Percentiles rank a stretch among this genome's conserved stretches.
Conservation (phyloP, 1,140 invertebrate genomes). For the Anthonomus grandis region DNA sequence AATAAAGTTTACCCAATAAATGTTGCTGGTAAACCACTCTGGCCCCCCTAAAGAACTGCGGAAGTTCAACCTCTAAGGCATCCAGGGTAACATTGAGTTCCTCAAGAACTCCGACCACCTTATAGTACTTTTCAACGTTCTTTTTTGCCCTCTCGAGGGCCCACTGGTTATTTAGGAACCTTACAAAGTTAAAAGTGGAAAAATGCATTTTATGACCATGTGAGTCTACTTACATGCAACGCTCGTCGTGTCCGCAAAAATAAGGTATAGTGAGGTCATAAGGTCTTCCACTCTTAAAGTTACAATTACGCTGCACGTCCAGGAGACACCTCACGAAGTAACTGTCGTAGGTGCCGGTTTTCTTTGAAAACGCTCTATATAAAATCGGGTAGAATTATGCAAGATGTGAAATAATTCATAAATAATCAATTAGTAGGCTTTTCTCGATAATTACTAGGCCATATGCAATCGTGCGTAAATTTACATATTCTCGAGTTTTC, state of each 20-base stretch:
- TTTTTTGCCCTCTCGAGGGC: slow-evolving; percentile 60
- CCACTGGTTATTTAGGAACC: slow-evolving; percentile 59
- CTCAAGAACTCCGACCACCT: slow-evolving; percentile 64
- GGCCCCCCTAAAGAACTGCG: slow-evolving; percentile 60
- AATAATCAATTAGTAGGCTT: no score
- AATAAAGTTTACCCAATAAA: slow-evolving; percentile 57
- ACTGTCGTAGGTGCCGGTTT: slow-evolving; percentile 7
- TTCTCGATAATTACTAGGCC: no score
- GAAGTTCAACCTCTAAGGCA: slow-evolving; percentile 57
- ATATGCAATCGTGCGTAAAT: no score
- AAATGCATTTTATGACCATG: no score
- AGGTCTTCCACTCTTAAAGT: slow-evolving; percentile 13
- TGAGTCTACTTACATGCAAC: slow-evolving; percentile 61
- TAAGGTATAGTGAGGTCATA: slow-evolving; percentile 57
- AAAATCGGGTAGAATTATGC: no score
- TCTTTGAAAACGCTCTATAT: slow-evolving; percentile 9
- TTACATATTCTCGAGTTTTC: no score
- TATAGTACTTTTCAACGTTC: slow-evolving; percentile 63
- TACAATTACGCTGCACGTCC: slow-evolving; percentile 4
- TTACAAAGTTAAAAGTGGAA: no score
- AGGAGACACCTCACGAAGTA: slow-evolving; percentile 6
- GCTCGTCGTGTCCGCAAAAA: slow-evolving; percentile 63
- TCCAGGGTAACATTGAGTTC: slow-evolving; percentile 60
- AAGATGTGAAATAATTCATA: no score
- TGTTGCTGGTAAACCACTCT: slow-evolving; percentile 53